Evolutionary conservation across 2,888 invertebrate genomes (phyloP).

Genomic region (Agrilus mali): DNA sequence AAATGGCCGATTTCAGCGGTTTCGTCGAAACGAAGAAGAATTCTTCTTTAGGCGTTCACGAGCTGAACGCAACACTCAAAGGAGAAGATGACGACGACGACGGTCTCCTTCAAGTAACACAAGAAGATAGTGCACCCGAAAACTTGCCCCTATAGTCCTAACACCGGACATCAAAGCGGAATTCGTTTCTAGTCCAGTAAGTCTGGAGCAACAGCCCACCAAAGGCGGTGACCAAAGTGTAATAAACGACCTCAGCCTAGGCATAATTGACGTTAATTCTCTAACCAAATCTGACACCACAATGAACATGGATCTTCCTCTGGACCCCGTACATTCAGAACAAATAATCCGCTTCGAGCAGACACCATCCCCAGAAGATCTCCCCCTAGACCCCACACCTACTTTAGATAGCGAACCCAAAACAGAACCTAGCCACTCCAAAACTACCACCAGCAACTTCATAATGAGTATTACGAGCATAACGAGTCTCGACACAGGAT

Average conservation of each 20-base stretch:
- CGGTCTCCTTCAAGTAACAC: no score
- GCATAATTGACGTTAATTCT: constrained; percentile 46
- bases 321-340: constrained; percentile 33
- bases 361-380: constrained; percentile 75
- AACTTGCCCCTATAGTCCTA: constrained; percentile 1
- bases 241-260: constrained; percentile 26
- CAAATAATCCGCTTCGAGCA: constrained; percentile 49
- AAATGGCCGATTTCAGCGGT: constrained; percentile 58
- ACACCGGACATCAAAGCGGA: constrained; percentile 9
- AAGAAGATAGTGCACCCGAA: no score
- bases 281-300: constrained; percentile 45
- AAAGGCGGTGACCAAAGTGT: constrained; percentile 19
- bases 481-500: constrained; percentile 85
- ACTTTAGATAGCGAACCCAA: constrained; percentile 39
- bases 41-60: constrained; percentile 17
- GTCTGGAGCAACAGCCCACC: constrained; percentile 17
- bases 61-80: constrained; percentile 3
- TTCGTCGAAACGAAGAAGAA: constrained; percentile 33
- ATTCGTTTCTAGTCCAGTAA: constrained; percentile 3
- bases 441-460: constrained; percentile 57
- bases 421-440: constrained; percentile 35
- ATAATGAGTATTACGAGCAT: constrained; percentile 84
- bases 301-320: constrained; percentile 41
- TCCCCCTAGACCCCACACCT: constrained; percentile 66
- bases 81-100: no score